Percentiles rank a stretch among this genome's conserved stretches.
Evolutionary conservation across 1,140 invertebrate species (phyloP).

Genomic region (Macrotrachela quadricornifera): DNA sequence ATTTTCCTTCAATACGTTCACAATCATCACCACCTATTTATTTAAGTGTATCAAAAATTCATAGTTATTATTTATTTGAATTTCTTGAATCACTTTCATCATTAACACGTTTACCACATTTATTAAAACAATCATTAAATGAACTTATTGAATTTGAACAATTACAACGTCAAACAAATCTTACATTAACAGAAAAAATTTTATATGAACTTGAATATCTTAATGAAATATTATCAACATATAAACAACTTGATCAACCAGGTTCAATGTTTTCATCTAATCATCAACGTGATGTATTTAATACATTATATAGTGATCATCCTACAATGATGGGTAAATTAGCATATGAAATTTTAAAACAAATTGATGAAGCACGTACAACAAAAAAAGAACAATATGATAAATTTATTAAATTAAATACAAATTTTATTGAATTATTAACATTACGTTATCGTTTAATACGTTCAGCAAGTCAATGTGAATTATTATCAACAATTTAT

Average conservation of each 20-base stretch:
- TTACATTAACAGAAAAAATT: conserved; percentile 15
- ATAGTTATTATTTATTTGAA: too few species aligned
- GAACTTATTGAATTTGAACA: too few species aligned
- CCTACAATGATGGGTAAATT: conserved; percentile 23
- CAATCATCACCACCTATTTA: too few species aligned
- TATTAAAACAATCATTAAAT: too few species aligned
- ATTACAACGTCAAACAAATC: too few species aligned
- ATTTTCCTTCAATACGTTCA: too few species aligned
- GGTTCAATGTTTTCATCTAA: conserved; percentile 19
- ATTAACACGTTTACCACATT: too few species aligned
- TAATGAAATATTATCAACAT: conserved; percentile 18
- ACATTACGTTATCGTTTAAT: conserved; percentile 20
- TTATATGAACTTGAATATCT: conserved; percentile 22
- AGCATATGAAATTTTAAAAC: conserved; percentile 11
- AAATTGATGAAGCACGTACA: conserved; percentile 5
- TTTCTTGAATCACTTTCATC: too few species aligned
- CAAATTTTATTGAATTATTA: conserved; percentile 10
- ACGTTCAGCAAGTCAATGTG: conserved; percentile 22
- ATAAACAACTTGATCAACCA: conserved; percentile 17
- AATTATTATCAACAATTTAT: conserved; percentile 24
- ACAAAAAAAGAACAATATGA: conserved; percentile 4
- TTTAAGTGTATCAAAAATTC: too few species aligned
- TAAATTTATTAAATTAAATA: not conserved
- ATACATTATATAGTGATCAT: conserved; percentile 22
- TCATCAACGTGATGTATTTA: conserved; percentile 25